These are phyloP conservation scores for Uria lomvia DNA, from an alignment of 2,113 vertebrate genomes.

Conservation along the genomic window DNA sequence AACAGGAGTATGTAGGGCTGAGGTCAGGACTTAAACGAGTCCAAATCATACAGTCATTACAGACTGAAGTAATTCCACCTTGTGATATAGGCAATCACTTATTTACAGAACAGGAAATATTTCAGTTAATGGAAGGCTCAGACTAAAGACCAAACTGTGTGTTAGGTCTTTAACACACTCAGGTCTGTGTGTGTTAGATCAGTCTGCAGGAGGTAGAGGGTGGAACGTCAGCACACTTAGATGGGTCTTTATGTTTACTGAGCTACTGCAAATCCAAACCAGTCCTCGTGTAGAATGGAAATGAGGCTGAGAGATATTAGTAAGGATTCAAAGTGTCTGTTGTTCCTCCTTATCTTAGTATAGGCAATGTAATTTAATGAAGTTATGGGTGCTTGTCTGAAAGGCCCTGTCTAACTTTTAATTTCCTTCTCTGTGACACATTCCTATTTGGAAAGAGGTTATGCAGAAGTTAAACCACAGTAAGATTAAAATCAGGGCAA, in stretches of 20 bases:
- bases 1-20: neutral
- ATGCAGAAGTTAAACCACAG: neutral
- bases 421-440: neutral
- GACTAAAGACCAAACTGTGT: neutral
- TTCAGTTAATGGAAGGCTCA: neutral
- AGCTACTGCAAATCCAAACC: neutral
- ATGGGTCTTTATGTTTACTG: neutral
- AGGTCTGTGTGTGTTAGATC: neutral
- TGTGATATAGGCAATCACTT: neutral
- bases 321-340: neutral
- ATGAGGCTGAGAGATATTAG: neutral
- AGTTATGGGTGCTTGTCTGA: neutral
- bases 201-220: neutral
- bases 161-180: neutral
- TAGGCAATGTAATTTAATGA: neutral
- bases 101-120: neutral
- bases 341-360: neutral
- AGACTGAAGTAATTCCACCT: neutral
- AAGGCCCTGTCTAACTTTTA: neutral
- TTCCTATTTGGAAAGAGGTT: neutral
- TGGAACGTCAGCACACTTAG: neutral
- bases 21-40: neutral
- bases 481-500: neutral
- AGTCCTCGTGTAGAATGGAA: neutral
- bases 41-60: neutral